A percentile compares a stretch with the other conserved stretches of the same genome.
These are phyloP conservation scores for Mylabris sibirica DNA, from an alignment of 2,888 invertebrate species.

Conservation along the genomic window DNA sequence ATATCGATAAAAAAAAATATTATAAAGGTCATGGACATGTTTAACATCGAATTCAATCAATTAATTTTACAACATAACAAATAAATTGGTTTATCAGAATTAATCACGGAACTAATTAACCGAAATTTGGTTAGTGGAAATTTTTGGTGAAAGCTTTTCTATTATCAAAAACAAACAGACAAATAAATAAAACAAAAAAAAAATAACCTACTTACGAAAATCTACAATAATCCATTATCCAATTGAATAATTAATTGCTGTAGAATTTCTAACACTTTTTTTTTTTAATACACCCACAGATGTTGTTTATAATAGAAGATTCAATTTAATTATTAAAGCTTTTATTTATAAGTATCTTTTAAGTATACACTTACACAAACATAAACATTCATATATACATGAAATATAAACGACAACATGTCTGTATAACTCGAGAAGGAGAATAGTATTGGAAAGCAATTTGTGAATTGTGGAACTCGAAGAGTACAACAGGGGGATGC, in stretches of 20 bases:
- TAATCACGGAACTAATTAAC: slow-evolving; percentile 4
- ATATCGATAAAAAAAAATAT: not conserved
- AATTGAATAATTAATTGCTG: not conserved
- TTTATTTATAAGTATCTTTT: slow-evolving; percentile 29
- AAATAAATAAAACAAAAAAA: not conserved
- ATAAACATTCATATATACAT: not conserved
- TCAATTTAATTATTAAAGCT: slow-evolving; percentile 33
- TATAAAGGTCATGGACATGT: not conserved
- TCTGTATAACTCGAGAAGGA: slow-evolving; percentile 39
- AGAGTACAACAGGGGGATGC: slow-evolving; percentile 51
- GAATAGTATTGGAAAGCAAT: slow-evolving; percentile 59
- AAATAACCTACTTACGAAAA: not conserved
- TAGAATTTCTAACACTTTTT: not conserved
- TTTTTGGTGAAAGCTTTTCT: slow-evolving; percentile 1
- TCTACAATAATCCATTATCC: not conserved
- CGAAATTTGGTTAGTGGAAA: not conserved
- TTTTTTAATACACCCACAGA: not conserved
- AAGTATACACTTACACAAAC: slow-evolving; percentile 18
- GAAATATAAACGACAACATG: slow-evolving; percentile 28
- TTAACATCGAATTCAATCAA: not conserved
- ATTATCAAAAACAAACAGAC: not conserved
- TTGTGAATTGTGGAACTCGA: slow-evolving; percentile 60
- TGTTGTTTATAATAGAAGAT: slow-evolving; percentile 23
- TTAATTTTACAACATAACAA: slow-evolving; percentile 11
- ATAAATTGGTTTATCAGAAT: not conserved